phyloP scores from a whole-genome alignment of 2,888 invertebrate genomes.

The Drosophila testacea region DNA sequence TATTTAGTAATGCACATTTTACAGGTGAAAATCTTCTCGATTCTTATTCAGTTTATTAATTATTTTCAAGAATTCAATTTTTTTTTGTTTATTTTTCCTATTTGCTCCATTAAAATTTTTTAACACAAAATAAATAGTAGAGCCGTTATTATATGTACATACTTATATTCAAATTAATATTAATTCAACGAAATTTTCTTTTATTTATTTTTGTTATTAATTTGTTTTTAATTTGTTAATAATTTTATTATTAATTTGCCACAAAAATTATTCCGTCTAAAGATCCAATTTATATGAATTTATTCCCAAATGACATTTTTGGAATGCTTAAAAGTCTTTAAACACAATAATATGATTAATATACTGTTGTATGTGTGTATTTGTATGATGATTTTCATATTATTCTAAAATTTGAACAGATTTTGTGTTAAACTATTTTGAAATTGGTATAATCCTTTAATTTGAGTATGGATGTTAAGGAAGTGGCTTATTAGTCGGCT shows the following conservation, averaged over 20 bases:
- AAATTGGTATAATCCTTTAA: not conserved
- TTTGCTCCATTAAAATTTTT: no score
- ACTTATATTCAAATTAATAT: no score
- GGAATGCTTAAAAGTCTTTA: not conserved
- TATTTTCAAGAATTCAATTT: no score
- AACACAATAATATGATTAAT: not conserved
- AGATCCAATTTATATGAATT: not conserved
- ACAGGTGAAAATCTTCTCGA: no score
- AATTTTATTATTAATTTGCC: not conserved
- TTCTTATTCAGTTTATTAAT: no score
- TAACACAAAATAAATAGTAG: no score
- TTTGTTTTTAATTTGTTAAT: no score
- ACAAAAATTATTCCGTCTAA: not conserved
- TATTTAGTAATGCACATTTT: no score
- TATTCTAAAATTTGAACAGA: not conserved
- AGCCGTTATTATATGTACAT: no score
- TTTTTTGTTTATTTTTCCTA: no score
- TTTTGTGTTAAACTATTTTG: not conserved
- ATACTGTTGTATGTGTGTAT: not conserved
- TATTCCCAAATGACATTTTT: not conserved
- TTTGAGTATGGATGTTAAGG: not conserved
- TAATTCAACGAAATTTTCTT: no score
- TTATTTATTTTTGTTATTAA: no score
- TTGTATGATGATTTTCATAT: not conserved
- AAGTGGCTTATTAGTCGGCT: conserved; percentile 6